Conservation (phyloP, 2,113 vertebrate species). For the Plotosus lineatus region DNA sequence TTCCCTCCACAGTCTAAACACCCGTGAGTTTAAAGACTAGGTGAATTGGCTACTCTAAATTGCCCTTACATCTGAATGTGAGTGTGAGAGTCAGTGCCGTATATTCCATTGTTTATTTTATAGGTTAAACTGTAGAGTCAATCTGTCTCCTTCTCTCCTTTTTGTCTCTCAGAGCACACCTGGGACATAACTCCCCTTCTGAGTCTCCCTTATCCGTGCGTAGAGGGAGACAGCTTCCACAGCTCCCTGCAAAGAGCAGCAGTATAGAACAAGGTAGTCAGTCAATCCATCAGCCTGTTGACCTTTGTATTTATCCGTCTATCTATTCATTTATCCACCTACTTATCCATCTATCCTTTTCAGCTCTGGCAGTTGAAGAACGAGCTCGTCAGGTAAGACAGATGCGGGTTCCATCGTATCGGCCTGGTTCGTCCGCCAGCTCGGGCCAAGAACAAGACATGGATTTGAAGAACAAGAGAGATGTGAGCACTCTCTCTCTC, state of each 20-base stretch:
- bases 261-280: slow-evolving; percentile 91
- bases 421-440: slow-evolving; percentile 87
- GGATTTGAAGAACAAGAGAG: slow-evolving; percentile 80
- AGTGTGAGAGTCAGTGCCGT: background rate
- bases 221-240: slow-evolving; percentile 89
- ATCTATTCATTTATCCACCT: background rate
- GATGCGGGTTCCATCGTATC: slow-evolving; percentile 89
- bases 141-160: background rate
- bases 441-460: slow-evolving; percentile 88
- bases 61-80: too few species aligned
- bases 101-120: background rate
- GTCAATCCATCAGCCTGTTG: background rate
- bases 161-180: slow-evolving; percentile 73
- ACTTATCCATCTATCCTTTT: background rate
- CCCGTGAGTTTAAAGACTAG: too few species aligned
- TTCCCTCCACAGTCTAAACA: too few species aligned
- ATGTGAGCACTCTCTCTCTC: too few species aligned
- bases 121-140: background rate
- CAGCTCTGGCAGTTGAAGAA: slow-evolving; percentile 90
- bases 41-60: too few species aligned
- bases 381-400: slow-evolving; percentile 85
- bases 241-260: slow-evolving; percentile 90
- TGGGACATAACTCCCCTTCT: slow-evolving; percentile 78
- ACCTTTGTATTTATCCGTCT: background rate
- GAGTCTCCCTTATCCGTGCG: slow-evolving; percentile 82